A percentile compares a stretch with the other conserved stretches of the same genome.
These are phyloP conservation scores for Petaurus breviceps DNA, from an alignment of 2,113 vertebrate species.

Conservation along the genomic window DNA sequence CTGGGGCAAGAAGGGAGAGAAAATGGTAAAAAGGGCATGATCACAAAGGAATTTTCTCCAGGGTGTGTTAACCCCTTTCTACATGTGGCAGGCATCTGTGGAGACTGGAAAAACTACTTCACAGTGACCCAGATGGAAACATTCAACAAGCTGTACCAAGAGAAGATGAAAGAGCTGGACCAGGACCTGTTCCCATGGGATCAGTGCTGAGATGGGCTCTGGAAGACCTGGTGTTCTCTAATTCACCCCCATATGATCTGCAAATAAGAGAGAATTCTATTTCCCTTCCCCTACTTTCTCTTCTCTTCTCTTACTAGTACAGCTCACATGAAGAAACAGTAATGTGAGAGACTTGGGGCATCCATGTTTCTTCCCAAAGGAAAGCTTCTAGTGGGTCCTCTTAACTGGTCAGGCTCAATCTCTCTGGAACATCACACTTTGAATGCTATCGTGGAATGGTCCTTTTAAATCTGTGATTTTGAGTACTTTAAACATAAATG, in stretches of 20 bases:
- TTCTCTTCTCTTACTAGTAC: too few relatives aligned
- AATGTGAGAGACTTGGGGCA: not conserved
- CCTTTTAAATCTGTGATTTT: not conserved
- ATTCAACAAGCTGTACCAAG: slow-evolving; percentile 80
- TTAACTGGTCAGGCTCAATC: not conserved
- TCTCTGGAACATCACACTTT: not conserved
- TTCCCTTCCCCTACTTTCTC: too few relatives aligned
- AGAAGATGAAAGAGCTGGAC: slow-evolving; percentile 80
- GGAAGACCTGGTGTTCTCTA: too few relatives aligned
- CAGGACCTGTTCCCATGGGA: slow-evolving; percentile 80
- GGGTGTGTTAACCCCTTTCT: not conserved
- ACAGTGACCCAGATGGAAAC: slow-evolving; percentile 80
- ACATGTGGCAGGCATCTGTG: slow-evolving; percentile 81
- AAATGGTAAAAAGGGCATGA: too few relatives aligned
- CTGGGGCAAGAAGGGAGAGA: slow-evolving; percentile 28
- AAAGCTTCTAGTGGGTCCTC: not conserved
- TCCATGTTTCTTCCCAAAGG: not conserved
- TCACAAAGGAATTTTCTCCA: too few relatives aligned
- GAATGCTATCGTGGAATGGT: not conserved
- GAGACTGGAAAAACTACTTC: slow-evolving; percentile 90
- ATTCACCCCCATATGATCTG: not conserved
- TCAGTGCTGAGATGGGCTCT: slow-evolving; percentile 53
- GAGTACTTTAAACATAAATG: not conserved
- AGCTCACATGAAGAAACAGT: too few relatives aligned
- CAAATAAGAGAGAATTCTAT: too few relatives aligned